Conservation (phyloP, 2,888 invertebrate species). For the Lasioglossum vierecki region DNA sequence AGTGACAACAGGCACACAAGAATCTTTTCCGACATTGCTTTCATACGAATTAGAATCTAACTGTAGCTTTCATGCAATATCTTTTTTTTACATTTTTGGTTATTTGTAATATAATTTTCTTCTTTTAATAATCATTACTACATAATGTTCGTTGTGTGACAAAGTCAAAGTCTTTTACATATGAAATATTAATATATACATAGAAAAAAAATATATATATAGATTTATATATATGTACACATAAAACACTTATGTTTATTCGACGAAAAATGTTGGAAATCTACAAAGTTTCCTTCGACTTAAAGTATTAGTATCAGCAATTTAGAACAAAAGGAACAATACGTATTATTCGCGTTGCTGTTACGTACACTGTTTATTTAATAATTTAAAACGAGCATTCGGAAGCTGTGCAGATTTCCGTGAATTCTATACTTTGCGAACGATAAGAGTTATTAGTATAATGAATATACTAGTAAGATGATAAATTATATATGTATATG, state of each 20-base stretch:
- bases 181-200: constrained; percentile 69
- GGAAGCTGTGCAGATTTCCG: constrained; percentile 74
- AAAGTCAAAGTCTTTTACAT: constrained; percentile 74
- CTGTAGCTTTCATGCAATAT: constrained; percentile 61
- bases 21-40: constrained; percentile 51
- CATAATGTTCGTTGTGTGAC: constrained; percentile 65
- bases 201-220: constrained; percentile 46
- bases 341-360: constrained; percentile 48
- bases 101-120: constrained; percentile 62
- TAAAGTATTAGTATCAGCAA: constrained; percentile 72
- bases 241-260: constrained; percentile 37
- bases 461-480: constrained; percentile 73
- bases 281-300: constrained; percentile 68
- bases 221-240: constrained; percentile 42
- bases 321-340: constrained; percentile 49
- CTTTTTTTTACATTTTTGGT: constrained; percentile 71
- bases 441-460: constrained; percentile 69
- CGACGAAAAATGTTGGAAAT: constrained; percentile 55
- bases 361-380: constrained; percentile 58
- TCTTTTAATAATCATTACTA: constrained; percentile 59
- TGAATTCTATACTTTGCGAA: constrained; percentile 72
- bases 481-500: constrained; percentile 74
- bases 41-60: constrained; percentile 48
- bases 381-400: constrained; percentile 51
- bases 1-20: constrained; percentile 46